These are phyloP conservation scores for Ciconia boyciana DNA, from an alignment of 2,113 vertebrate genomes.

Conservation along the genomic window DNA sequence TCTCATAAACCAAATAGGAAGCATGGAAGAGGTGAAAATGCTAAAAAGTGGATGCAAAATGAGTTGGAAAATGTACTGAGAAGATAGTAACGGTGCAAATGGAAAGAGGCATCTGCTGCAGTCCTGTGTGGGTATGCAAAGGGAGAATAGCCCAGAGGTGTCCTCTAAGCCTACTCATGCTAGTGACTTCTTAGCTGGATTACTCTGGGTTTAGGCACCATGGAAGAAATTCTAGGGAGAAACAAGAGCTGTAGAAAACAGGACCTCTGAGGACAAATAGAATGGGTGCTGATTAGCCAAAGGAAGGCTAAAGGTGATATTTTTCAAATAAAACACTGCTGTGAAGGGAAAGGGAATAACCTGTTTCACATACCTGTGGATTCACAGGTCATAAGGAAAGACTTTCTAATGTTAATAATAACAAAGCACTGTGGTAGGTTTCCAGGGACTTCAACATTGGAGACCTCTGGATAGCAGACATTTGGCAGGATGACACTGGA, in stretches of 20 bases:
- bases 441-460: not conserved
- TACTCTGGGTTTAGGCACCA: not conserved
- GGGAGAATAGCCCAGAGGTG: not conserved
- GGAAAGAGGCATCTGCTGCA: not conserved
- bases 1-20: not conserved
- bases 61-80: not conserved
- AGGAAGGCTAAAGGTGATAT: not conserved
- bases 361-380: not conserved
- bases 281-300: not conserved
- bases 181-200: not conserved
- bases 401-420: not conserved
- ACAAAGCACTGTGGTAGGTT: not conserved
- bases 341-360: not conserved
- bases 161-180: rapidly evolving
- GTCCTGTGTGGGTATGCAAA: not conserved
- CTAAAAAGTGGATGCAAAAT: not conserved
- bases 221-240: not conserved
- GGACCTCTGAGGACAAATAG: not conserved
- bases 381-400: not conserved
- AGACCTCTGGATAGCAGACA: not conserved
- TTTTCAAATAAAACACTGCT: not conserved
- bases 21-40: not conserved
- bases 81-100: not conserved
- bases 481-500: not conserved
- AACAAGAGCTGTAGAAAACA: not conserved